Evolutionary conservation across 2,113 vertebrate genomes (phyloP).

Genomic region (Mesocricetus auratus): DNA sequence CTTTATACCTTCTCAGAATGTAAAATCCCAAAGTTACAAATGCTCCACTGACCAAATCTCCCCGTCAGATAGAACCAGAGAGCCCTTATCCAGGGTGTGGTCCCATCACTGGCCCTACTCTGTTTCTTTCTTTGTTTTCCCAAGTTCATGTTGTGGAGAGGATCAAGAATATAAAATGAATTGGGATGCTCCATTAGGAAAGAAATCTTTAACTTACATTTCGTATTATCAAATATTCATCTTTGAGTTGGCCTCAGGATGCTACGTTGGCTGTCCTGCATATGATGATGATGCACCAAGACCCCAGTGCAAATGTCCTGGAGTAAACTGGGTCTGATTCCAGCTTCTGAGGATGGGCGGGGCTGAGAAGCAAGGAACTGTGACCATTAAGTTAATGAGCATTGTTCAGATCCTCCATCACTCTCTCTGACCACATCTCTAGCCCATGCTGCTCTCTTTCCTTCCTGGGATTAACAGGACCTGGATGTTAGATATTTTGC

Average conservation of each 20-base stretch:
- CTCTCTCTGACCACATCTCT: background rate
- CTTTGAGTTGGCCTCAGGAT: background rate
- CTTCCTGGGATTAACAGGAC: background rate
- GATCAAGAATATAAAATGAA: background rate
- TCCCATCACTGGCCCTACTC: background rate
- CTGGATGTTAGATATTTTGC: background rate
- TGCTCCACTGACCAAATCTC: background rate
- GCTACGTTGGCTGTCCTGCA: too few relatives aligned
- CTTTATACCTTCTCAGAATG: background rate
- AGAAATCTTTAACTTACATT: background rate
- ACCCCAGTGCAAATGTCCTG: background rate
- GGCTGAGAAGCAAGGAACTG: background rate
- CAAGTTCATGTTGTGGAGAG: background rate
- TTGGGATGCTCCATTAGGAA: background rate
- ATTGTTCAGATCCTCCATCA: background rate
- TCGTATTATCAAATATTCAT: background rate
- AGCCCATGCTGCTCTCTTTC: background rate
- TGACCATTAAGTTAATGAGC: background rate
- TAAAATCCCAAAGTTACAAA: background rate
- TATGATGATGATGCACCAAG: background rate
- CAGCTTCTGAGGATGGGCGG: background rate
- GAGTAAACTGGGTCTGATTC: background rate
- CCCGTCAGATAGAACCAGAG: background rate
- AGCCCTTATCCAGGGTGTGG: background rate
- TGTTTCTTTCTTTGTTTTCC: background rate